Conservation (phyloP, 2,797 vertebrate genomes). For the Iguana delicatissima region DNA sequence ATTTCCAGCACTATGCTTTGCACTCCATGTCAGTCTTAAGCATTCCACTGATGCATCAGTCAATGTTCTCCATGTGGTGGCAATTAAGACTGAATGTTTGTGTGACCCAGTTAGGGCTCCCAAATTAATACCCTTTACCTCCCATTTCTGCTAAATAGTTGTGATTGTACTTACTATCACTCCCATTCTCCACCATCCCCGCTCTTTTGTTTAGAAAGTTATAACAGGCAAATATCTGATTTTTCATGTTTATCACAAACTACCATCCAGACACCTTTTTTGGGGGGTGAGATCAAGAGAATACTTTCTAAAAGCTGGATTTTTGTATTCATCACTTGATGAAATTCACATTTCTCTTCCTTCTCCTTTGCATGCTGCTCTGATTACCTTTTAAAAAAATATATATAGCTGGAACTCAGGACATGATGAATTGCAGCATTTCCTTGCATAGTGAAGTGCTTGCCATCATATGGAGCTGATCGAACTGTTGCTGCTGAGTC, state of each 20-base stretch:
- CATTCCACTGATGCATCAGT: neutral
- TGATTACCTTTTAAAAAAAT: conserved; percentile 50
- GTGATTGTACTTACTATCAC: neutral
- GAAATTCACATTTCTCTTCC: conserved; percentile 33
- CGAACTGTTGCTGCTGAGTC: conserved; percentile 48
- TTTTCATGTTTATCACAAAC: conserved; percentile 40
- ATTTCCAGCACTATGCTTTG: neutral
- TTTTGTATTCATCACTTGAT: conserved; percentile 47
- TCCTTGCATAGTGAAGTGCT: conserved; percentile 48
- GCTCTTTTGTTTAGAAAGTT: neutral
- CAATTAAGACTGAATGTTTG: conserved; percentile 8
- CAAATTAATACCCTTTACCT: neutral
- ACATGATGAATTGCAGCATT: conserved; percentile 68
- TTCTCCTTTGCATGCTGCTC: conserved; percentile 59
- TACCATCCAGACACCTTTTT: conserved; percentile 57
- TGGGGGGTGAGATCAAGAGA: conserved; percentile 24
- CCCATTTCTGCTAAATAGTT: conserved; percentile 8
- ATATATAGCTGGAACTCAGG: conserved; percentile 60
- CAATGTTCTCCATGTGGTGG: conserved; percentile 7
- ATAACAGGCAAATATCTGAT: conserved; percentile 58
- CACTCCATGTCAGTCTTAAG: neutral
- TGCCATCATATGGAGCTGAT: conserved; percentile 65
- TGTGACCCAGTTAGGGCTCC: neutral
- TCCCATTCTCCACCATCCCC: conserved; percentile 48
- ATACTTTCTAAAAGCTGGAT: conserved; percentile 50